These are phyloP conservation scores for Episyrphus balteatus DNA, from an alignment of 1,140 invertebrate genomes.

Conservation along the genomic window DNA sequence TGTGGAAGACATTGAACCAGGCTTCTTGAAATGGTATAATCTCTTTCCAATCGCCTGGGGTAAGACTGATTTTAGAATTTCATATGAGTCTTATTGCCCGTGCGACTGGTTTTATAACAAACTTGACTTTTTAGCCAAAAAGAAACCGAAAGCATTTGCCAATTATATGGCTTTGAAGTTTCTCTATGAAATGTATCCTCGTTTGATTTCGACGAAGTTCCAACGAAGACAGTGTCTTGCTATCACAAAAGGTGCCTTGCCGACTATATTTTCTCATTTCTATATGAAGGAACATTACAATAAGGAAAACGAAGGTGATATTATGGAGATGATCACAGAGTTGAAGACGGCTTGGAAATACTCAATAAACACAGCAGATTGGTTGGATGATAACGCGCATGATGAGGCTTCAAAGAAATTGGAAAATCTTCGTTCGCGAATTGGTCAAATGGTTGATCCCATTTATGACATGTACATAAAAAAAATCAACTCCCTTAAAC, in stretches of 20 bases:
- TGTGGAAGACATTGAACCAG: background rate
- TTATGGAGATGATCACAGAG: no score
- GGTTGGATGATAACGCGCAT: constrained; percentile 55
- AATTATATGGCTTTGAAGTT: constrained; percentile 27
- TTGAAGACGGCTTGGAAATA: constrained; percentile 47
- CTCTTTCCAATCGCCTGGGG: constrained; percentile 26
- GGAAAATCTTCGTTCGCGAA: constrained; percentile 41
- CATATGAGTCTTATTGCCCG: no score
- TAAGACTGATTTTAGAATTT: background rate
- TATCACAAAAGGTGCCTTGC: no score
- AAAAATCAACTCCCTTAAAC: constrained; percentile 11
- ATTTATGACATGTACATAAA: constrained; percentile 12
- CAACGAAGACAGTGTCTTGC: constrained; percentile 19
- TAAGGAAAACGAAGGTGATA: no score
- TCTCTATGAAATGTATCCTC: constrained; percentile 20
- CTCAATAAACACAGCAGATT: constrained; percentile 50
- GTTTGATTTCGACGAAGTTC: constrained; percentile 13
- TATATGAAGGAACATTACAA: no score
- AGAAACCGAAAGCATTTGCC: constrained; percentile 8
- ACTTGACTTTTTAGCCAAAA: no score
- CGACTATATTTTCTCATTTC: no score
- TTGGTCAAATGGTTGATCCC: constrained; percentile 47
- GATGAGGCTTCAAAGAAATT: constrained; percentile 47
- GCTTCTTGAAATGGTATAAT: constrained; percentile 13
- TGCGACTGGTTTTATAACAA: no score